phyloP scores from a whole-genome alignment of 2,888 invertebrate species.

The Lithophane socia region DNA sequence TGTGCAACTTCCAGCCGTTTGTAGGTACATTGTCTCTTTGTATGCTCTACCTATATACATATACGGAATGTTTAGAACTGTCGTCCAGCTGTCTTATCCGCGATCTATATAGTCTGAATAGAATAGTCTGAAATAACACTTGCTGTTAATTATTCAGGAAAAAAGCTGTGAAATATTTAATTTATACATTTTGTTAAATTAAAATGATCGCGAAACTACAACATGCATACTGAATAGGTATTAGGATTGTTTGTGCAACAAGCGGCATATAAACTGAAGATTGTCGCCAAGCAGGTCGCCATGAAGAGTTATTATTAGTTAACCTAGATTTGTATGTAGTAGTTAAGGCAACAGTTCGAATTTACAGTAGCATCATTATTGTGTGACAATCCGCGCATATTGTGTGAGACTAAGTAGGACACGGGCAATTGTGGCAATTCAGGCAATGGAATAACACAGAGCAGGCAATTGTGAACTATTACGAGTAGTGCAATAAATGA shows the following conservation, averaged over 20 bases:
- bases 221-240: background rate
- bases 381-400: background rate
- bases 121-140: background rate
- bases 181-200: background rate
- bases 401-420: background rate
- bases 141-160: background rate
- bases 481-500: background rate
- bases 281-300: background rate
- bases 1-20: conserved; percentile 37
- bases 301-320: background rate
- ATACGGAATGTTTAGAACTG: background rate
- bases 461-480: background rate
- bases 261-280: background rate
- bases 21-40: conserved; percentile 24
- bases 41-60: background rate
- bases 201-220: background rate
- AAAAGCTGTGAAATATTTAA: background rate
- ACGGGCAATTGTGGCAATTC: conserved; percentile 5
- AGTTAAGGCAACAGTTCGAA: background rate
- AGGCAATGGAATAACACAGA: background rate
- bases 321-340: background rate
- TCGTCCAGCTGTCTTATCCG: background rate
- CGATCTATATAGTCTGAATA: background rate
- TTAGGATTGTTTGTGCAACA: background rate
- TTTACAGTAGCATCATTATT: background rate